Evolutionary conservation across 2,797 vertebrate species (phyloP), one percentile per base, ranked within the genome.

Genomic region (Ispidina picta): DNA sequence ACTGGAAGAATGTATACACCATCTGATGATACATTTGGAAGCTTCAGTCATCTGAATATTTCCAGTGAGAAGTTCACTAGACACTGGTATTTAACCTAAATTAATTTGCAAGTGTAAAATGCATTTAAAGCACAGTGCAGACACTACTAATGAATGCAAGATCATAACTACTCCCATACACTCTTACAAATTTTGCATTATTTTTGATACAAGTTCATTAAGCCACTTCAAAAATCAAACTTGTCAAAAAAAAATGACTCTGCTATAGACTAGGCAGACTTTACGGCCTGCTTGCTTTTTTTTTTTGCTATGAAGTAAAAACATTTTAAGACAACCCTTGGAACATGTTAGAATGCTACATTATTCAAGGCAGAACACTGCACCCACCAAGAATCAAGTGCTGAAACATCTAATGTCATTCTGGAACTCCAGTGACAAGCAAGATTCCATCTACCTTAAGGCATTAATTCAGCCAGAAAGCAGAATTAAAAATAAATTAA

Each of bases 391-490:
- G 35, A 28, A 83, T 41, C 52, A 63, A 72, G 20, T 59, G 46
- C 39, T 83, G 39, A 43, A 90, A 31, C 58, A 78, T 33, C n/a
- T 62, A 66, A 22, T 15, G 5, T 20, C 65, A 52, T 52, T 69
- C 31, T 65, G 51, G 18, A 78, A 62, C 22, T 81, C 62, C 52
- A 66, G 29, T 41, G 52, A 68, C 62, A 74, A 48, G 39, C 46
- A 79, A 55, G 55, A 75, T 46, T 54, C 48, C 54, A 90, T 85
- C 33, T 62, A 79, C 74, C 71, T 75, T 54, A 65, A 86, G 66
- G 82, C 83, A 91, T 66, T 78, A 78, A 94, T 79, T 93, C 89
- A 93, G 52, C 49, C 89, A 82, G 80, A 89, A 95, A 88, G 49
- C 44, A 93, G 60, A 88, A 90, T 60, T 82, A 66, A 88, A 81